Base-by-base conservation (phyloP, 2,888 invertebrate species). In the Steromphala cineraria region DNA sequence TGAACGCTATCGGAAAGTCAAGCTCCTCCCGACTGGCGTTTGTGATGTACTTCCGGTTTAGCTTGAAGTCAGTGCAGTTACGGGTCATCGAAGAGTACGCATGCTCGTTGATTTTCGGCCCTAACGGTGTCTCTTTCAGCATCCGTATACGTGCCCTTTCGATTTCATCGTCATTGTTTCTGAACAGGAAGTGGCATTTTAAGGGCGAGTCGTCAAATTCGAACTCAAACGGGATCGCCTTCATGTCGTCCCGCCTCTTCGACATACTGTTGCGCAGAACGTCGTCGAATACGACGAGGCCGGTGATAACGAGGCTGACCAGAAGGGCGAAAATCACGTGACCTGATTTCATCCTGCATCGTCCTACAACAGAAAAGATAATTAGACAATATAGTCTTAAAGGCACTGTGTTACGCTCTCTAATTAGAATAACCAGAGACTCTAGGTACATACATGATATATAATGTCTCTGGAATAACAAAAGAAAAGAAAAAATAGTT, bases 1-100 rank as follows among this genome's bases (percentile, higher is more conserved):
- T 88, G 79, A 81, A 91, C 5, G 91, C 90, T 3, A 91, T 75
- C 0, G 89, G 88, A 79, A 90, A 90, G 0, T 83, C 74, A 7
- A 81, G 76, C 80, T 88, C 89, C 13, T 84, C 84, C 21, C 80
- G 36, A 0, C 86, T 81, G 8, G 86, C 67, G 15, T 53, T 78
- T 8, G 79, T 85, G 4, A 88, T 85, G 74, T 88, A 88, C 7
- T 79, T 75, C 7, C 83, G 78, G 31, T 78, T 46, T 28, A 71
- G 46, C 8, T 52, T 81, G 71, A 88, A 89, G 3, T 31, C 21
- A 0, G 55, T 71, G 56, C 88, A 87, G 28, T 85, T 67, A 10
- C 74, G 79, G 1, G 84, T 81, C 79, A 82, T 78, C 10, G 55
- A 15, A 2, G 81, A 36, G 36, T 82, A 82, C 3, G 79, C 82